phyloP scores from a whole-genome alignment of 2,888 invertebrate genomes.

The Hipparchia semele region DNA sequence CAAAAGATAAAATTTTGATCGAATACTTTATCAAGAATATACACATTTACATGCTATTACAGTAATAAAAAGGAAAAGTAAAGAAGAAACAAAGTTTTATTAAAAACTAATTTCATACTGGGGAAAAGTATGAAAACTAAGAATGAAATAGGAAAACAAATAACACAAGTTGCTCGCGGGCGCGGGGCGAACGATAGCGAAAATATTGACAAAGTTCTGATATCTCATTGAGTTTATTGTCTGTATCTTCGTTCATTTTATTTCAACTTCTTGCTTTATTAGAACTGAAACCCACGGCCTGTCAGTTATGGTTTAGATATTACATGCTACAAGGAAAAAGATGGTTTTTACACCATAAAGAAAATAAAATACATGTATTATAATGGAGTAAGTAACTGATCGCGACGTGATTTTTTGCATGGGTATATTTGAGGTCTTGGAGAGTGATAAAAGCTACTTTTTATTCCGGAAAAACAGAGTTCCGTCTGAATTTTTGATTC shows the following conservation, averaged over 20 bases:
- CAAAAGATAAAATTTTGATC: no score
- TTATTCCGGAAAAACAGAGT: no score
- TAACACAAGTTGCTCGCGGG: constrained; percentile 3
- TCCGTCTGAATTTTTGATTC: no score
- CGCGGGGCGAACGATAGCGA: background rate
- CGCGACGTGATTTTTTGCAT: no score
- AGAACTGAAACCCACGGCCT: background rate
- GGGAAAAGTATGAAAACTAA: constrained; percentile 13
- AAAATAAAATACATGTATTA: background rate
- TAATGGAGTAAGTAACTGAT: no score
- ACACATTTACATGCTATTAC: no score
- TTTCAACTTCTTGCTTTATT: constrained; percentile 10
- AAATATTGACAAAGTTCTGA: constrained; percentile 21
- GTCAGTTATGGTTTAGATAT: background rate
- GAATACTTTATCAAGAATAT: no score
- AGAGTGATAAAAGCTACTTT: no score
- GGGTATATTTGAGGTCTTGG: no score
- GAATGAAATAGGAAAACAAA: constrained; percentile 21
- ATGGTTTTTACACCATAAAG: background rate
- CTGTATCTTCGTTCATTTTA: background rate
- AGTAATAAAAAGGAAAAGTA: background rate
- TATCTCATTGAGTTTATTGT: background rate
- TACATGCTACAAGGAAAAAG: background rate
- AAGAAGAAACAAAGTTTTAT: constrained; percentile 8
- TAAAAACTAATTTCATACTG: constrained; percentile 14